Evolutionary conservation across 2,888 invertebrate species (phyloP), one percentile per base, ranked within the genome.

Genomic region (Drosophila gaucha): DNA sequence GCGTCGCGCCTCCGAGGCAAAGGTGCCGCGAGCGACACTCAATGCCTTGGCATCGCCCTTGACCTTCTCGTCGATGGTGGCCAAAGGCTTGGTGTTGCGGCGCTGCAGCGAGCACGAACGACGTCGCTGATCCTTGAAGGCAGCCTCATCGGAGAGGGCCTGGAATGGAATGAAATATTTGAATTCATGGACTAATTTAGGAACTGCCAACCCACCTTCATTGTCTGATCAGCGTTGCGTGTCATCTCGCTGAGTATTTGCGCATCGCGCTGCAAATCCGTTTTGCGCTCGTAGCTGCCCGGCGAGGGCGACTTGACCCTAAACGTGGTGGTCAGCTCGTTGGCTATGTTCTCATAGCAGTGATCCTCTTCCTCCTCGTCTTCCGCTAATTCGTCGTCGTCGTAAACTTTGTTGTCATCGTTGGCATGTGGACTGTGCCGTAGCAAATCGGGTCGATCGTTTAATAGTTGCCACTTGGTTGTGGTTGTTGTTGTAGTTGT

Each of bases 181-280:
- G 6, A 38, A 8, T 8, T 20, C 1, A 3, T 12, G 8, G 1
- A 6, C 14, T 10, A 41, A 14, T 24, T 1, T 1, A 3, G 1
- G 0, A 22, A n/a, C 9, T 24, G 5, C 6, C 6, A 9, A 41
- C 24, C 24, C 41, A 43, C 92, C 89, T 90, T 91, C 74, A 94
- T 88, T 71, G 94, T 93, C 90, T 94, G 93, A 91, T 94, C 94
- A 59, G 94, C 94, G 49, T 93, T 93, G 80, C 92, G 92, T 12
- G 93, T 93, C 80, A 94, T 91, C 88, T 94, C 94, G 74, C 93
- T 93, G 59, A 94, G 88, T 68, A 93, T 94, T 72, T 88, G 89
- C 6, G 90, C 91, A 71, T 92, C 92, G n/a, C 91, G 85, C 49
- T 90, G 83, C 63, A 90, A 73, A 71, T 92, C 92, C 16, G 74